Evolutionary conservation across 2,888 invertebrate genomes (phyloP).

Genomic region (Orthosia gothica): DNA sequence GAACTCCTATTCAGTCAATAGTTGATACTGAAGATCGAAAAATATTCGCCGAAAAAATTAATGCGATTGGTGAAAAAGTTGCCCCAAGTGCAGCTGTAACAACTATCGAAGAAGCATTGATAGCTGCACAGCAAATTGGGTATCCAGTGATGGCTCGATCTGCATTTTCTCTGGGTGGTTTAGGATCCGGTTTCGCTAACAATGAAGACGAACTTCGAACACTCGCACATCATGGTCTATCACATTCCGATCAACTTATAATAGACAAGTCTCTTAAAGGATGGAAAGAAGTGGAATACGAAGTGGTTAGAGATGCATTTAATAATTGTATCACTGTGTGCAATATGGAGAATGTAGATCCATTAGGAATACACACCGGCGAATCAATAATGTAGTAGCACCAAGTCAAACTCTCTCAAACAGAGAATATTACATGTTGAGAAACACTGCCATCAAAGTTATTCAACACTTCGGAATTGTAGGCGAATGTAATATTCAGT

Average conservation of each 20-base stretch:
- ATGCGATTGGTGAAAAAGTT: slow-evolving; percentile 97
- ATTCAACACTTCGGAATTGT: slow-evolving; percentile 98
- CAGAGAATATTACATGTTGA: slow-evolving; percentile 98
- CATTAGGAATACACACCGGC: slow-evolving; percentile 99
- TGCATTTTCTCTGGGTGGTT: slow-evolving; percentile 99
- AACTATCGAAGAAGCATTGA: slow-evolving; percentile 97
- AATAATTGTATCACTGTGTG: slow-evolving; percentile 99
- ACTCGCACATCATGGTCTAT: slow-evolving; percentile 96
- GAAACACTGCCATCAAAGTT: slow-evolving; percentile 98
- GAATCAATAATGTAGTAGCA: slow-evolving; percentile 99
- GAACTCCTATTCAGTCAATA: slow-evolving; percentile 99
- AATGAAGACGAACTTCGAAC: slow-evolving; percentile 95
- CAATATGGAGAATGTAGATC: slow-evolving; percentile 99
- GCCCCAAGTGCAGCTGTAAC: slow-evolving; percentile 98
- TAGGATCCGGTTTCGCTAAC: slow-evolving; percentile 99
- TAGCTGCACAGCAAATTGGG: slow-evolving; percentile 96
- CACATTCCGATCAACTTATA: slow-evolving; percentile 97
- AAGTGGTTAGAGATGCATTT: slow-evolving; percentile 99
- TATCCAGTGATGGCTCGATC: slow-evolving; percentile 99
- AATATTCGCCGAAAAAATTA: slow-evolving; percentile 97
- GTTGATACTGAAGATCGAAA: slow-evolving; percentile 99
- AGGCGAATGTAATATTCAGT: slow-evolving; percentile 99
- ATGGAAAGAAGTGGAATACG: slow-evolving; percentile 99
- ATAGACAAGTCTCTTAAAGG: slow-evolving; percentile 99
- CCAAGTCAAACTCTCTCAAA: slow-evolving; percentile 99